Percentiles rank a stretch among this genome's conserved stretches.
phyloP scores from a whole-genome alignment of 2,888 invertebrate species.

The Polia nebulosa region DNA sequence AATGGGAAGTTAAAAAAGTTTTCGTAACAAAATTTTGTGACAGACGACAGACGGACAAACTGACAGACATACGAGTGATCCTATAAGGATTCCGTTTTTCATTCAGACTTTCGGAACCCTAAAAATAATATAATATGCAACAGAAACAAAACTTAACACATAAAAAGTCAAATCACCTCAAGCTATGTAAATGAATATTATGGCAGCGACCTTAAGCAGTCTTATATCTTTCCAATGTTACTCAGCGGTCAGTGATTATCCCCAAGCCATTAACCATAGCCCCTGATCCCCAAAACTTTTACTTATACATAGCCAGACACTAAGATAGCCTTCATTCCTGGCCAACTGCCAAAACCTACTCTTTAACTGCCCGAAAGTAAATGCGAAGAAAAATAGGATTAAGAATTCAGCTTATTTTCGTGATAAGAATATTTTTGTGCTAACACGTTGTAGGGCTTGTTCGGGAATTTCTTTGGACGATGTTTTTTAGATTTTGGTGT shows the following conservation, averaged over 20 bases:
- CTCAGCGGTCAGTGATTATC: slow-evolving; percentile 42
- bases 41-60: too few relatives aligned
- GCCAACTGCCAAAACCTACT: slow-evolving; percentile 41
- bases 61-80: too few relatives aligned
- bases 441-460: slow-evolving; percentile 27
- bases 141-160: neutral
- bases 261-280: slow-evolving; percentile 48
- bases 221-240: slow-evolving; percentile 35
- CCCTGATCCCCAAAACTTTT: slow-evolving; percentile 36
- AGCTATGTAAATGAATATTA: neutral
- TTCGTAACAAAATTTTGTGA: too few relatives aligned
- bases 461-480: neutral
- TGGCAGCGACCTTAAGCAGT: neutral
- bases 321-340: slow-evolving; percentile 28
- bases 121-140: neutral
- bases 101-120: too few relatives aligned
- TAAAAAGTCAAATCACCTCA: neutral
- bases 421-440: slow-evolving; percentile 46
- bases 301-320: neutral
- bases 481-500: slow-evolving; percentile 5
- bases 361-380: slow-evolving; percentile 40
- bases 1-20: too few relatives aligned
- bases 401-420: slow-evolving; percentile 53
- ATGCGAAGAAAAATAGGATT: slow-evolving; percentile 50
- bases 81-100: too few relatives aligned